Evolutionary conservation across 2,113 vertebrate genomes (phyloP).

Genomic region (Varanus salvator): DNA sequence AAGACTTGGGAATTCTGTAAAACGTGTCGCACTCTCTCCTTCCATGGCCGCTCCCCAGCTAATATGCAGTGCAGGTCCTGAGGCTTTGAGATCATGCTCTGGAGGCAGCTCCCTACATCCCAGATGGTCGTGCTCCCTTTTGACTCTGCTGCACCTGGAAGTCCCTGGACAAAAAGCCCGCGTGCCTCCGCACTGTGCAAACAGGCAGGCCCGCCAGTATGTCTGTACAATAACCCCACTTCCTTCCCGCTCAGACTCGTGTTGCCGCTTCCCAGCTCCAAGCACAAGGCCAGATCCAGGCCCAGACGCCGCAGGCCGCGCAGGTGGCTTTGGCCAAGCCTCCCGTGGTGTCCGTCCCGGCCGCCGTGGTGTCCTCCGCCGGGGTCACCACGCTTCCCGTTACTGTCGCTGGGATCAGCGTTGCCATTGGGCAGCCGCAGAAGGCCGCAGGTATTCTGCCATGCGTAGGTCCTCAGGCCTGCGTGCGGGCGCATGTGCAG

Average conservation of each 20-base stretch:
- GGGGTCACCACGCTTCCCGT: slow-evolving; percentile 89
- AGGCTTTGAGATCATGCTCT: neutral
- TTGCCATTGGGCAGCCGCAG: slow-evolving; percentile 86
- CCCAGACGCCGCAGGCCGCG: slow-evolving; percentile 82
- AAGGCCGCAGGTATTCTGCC: slow-evolving; percentile 81
- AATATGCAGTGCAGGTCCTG: neutral
- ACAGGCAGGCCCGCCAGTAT: neutral
- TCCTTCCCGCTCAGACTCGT: slow-evolving; percentile 76
- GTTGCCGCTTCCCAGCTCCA: slow-evolving; percentile 84
- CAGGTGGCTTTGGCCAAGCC: slow-evolving; percentile 92
- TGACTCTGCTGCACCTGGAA: neutral
- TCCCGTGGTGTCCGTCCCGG: slow-evolving; percentile 87
- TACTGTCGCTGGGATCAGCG: slow-evolving; percentile 87
- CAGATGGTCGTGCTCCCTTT: neutral
- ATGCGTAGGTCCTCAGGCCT: neutral
- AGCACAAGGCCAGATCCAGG: slow-evolving; percentile 83
- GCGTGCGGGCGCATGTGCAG: too few species aligned
- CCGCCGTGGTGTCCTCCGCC: slow-evolving; percentile 86
- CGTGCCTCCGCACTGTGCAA: neutral
- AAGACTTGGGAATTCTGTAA: neutral
- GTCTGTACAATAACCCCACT: slow-evolving; percentile 63
- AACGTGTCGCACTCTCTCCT: too few species aligned
- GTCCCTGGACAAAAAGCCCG: neutral
- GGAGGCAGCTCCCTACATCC: neutral
- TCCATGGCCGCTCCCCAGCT: neutral